Base-by-base conservation (phyloP, 2,888 invertebrate genomes). In the Syrista parreyssii region DNA sequence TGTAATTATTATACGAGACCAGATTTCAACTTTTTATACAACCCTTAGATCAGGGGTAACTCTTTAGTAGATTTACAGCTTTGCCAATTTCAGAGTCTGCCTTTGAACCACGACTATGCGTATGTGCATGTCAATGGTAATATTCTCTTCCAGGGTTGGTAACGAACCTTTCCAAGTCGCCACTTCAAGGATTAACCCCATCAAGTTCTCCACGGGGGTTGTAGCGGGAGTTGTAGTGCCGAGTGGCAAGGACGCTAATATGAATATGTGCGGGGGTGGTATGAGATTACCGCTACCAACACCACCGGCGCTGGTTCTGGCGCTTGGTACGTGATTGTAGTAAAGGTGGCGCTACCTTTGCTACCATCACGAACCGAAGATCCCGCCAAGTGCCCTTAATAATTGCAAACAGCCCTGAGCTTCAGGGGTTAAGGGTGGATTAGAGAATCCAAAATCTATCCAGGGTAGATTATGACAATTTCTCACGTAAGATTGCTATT, bases 331-430 rank as follows among this genome's bases (percentile, higher is more conserved):
- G n/a, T n/a, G n/a, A n/a, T n/a, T n/a, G n/a, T n/a, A n/a, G n/a
- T n/a, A n/a, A n/a, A n/a, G n/a, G n/a, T n/a, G n/a, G n/a, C n/a
- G n/a, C n/a, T n/a, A n/a, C 77, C 77, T 74, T 74, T 36, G 40
- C 75, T 71, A 77, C 74, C 74, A 68, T 74, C 77, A 32, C 74
- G 78, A 81, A 75, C 79, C 83, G 75, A 83, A 82, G 81, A 84
- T 84, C 83, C 81, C 79, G 78, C 81, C 79, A 83, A 86, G 84
- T 84, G 80, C 83, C 83, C 84, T 84, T 84, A 82, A 85, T 85
- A 86, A 86, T 84, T 85, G 82, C 81, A 84, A 85, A 84, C 82
- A 85, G 81, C 82, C 75, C 75, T 72, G 80, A 79, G 80, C 80
- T 80, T 75, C 76, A 68, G 76, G 77, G 79, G 76, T 73, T 79